Base-by-base conservation (phyloP, 2,113 vertebrate species). In the Myxocyprinus asiaticus region DNA sequence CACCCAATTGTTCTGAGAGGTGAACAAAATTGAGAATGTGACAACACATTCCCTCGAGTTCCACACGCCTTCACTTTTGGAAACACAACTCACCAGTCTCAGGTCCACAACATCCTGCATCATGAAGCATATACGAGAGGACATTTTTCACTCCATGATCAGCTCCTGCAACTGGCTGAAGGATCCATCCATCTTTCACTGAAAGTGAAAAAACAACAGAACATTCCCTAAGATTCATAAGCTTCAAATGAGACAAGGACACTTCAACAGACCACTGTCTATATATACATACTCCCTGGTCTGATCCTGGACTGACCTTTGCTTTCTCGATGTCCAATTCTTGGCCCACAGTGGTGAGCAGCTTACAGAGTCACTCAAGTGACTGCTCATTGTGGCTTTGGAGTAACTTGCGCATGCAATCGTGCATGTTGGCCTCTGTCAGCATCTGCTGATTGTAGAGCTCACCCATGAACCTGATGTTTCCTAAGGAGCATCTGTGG, bases 101-200 rank as follows among this genome's bases (percentile, higher is more conserved):
- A 85, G 53, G n/a, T n/a, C n/a, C n/a, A n/a, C n/a, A n/a, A 98
- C 95, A 74, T 99, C 97, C 83, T 98, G 97, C 43, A 99, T 83
- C 97, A 99, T 99, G 83, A 99, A 99, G 68, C 97, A 96, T 71
- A 98, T 99, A 59, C 97, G 94, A 44, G 97, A 98, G 0, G 94
- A 95, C 0, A 96, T 99, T 85, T 98, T 99, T 85, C 92, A 96
- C 86, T 98, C 97, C 87, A 98, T 98, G 67, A 98, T 98, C 10
- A 99, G 97, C 87, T 98, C 98, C 82, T 96, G 96, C 95, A 99
- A 97, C n/a, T n/a, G 97, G 83, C 93, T 94, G 86, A 98, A 98
- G 87, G 98, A 99, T 89, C 98, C 96, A 90, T 98, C 96, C 97
- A 99, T 98, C 7, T 96, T 95, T 59, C 96, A 96, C 97, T 99